Evolutionary conservation across 2,113 vertebrate genomes (phyloP).

Genomic region (Bubo bubo): DNA sequence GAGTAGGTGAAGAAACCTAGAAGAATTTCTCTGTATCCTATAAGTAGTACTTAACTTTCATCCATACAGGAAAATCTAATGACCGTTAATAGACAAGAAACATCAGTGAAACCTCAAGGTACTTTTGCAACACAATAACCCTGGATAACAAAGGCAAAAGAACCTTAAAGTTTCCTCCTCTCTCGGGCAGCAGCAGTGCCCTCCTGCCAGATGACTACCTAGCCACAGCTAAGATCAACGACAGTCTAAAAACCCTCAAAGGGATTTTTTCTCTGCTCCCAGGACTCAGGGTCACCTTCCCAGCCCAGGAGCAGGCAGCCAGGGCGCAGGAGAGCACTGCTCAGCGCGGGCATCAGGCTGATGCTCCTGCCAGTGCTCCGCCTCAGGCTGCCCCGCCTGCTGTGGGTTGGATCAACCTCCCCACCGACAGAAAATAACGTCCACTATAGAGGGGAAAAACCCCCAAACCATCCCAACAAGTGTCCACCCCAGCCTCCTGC

Average conservation of each 20-base stretch:
- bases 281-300: background rate
- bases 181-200: background rate
- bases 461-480: background rate
- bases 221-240: background rate
- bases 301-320: background rate
- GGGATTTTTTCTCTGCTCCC: background rate
- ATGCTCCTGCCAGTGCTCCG: background rate
- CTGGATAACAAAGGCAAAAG: background rate
- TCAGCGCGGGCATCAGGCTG: background rate
- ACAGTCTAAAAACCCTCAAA: background rate
- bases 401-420: background rate
- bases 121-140: background rate
- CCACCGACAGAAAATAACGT: background rate
- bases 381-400: background rate
- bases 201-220: background rate
- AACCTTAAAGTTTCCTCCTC: background rate
- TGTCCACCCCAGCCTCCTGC: rapidly evolving
- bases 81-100: background rate
- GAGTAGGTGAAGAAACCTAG: background rate
- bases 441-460: background rate
- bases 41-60: background rate
- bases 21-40: background rate
- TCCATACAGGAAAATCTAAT: background rate
- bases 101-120: background rate
- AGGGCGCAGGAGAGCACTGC: background rate